phyloP scores from a whole-genome alignment of 2,888 invertebrate species.

The Bembecia ichneumoniformis region DNA sequence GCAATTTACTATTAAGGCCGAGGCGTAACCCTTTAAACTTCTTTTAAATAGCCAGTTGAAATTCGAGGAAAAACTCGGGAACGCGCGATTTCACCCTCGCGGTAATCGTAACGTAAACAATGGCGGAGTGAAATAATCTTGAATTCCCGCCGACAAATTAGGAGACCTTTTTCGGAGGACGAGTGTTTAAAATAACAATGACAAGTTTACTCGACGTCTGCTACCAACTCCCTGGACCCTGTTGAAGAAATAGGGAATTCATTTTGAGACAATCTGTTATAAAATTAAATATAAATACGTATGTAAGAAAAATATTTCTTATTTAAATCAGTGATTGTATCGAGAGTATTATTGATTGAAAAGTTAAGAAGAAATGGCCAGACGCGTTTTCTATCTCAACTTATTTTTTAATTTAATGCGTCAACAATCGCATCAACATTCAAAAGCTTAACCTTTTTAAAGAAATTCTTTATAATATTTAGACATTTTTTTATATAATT shows the following conservation, averaged over 20 bases:
- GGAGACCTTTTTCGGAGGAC: slow-evolving; percentile 54
- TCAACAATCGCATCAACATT: too few relatives aligned
- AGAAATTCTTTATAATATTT: too few relatives aligned
- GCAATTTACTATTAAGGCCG: slow-evolving; percentile 53
- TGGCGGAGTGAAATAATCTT: slow-evolving; percentile 59
- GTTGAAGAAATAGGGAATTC: background rate
- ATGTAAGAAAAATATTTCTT: too few relatives aligned
- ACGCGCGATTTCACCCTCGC: slow-evolving; percentile 63
- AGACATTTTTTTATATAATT: too few relatives aligned
- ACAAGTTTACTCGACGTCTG: background rate
- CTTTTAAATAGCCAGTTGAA: slow-evolving; percentile 42
- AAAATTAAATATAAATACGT: too few relatives aligned
- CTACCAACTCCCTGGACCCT: background rate
- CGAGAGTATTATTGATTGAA: too few relatives aligned
- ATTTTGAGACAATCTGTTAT: too few relatives aligned
- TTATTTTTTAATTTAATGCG: too few relatives aligned
- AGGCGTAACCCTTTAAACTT: slow-evolving; percentile 58
- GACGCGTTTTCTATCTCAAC: too few relatives aligned
- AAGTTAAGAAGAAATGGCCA: too few relatives aligned
- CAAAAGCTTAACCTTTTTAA: too few relatives aligned
- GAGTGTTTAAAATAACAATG: slow-evolving; percentile 51
- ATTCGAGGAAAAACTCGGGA: slow-evolving; percentile 62
- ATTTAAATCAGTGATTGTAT: too few relatives aligned
- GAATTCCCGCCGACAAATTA: slow-evolving; percentile 68
- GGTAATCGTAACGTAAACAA: slow-evolving; percentile 68